These are phyloP conservation scores for Rhagophthalmus giganteus DNA, from an alignment of 2,888 invertebrate species.

Conservation along the genomic window DNA sequence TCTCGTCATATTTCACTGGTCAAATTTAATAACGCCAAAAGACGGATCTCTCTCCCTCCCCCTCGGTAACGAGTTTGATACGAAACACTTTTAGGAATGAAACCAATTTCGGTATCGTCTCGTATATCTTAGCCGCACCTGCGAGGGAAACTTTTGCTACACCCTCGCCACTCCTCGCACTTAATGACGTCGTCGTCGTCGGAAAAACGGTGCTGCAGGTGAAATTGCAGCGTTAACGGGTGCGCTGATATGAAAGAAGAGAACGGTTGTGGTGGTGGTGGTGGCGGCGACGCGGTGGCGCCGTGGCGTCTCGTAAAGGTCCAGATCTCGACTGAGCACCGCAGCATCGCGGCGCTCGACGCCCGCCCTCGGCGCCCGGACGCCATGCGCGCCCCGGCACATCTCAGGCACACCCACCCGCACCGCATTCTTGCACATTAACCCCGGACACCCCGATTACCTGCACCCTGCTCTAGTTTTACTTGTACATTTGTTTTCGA, in stretches of 20 bases:
- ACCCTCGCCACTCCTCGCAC: slow-evolving; percentile 32
- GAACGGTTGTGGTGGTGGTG: slow-evolving; percentile 19
- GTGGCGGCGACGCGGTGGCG: slow-evolving; percentile 56
- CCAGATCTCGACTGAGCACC: slow-evolving; percentile 68
- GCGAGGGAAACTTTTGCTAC: slow-evolving; percentile 18
- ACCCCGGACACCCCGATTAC: slow-evolving; percentile 53
- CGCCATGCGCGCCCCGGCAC: slow-evolving; percentile 51
- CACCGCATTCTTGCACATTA: slow-evolving; percentile 53
- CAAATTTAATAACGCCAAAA: slow-evolving; percentile 12
- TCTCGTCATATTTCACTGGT: slow-evolving; percentile 4
- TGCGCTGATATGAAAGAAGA: slow-evolving; percentile 15
- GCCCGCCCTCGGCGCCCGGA: slow-evolving; percentile 49
- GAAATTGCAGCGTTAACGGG: slow-evolving; percentile 20
- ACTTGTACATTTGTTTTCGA: slow-evolving; percentile 45
- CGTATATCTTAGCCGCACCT: slow-evolving; percentile 28
- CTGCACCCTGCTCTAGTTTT: slow-evolving; percentile 46
- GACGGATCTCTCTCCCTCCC: slow-evolving; percentile 1
- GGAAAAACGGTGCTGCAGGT: slow-evolving; percentile 26
- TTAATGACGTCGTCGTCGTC: slow-evolving; percentile 27
- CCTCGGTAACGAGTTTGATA: slow-evolving; percentile 12
- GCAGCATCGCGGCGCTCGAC: slow-evolving; percentile 63
- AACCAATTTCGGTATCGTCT: slow-evolving; percentile 21
- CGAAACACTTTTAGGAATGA: slow-evolving; percentile 27
- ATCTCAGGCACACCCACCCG: slow-evolving; percentile 51
- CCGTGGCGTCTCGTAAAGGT: slow-evolving; percentile 60